Percentiles rank a stretch among this genome's conserved stretches.
These are phyloP conservation scores for Hydropotes inermis DNA, from an alignment of 2,113 vertebrate genomes.

Conservation along the genomic window DNA sequence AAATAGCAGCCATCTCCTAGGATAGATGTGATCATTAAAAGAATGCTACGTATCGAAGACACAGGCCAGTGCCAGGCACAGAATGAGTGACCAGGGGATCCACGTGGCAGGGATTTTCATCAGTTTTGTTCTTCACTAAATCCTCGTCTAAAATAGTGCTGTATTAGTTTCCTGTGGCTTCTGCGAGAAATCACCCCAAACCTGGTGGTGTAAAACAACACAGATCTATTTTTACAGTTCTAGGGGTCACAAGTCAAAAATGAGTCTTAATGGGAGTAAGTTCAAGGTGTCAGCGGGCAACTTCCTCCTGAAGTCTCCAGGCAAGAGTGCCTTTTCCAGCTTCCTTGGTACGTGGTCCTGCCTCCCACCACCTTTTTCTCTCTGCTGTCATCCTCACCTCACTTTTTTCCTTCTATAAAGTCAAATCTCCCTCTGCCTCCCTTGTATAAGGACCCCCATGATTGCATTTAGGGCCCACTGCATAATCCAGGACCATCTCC, in stretches of 20 bases:
- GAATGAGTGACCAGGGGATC: background rate
- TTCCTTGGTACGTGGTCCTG: fast-evolving
- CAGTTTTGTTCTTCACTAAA: background rate
- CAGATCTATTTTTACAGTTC: background rate
- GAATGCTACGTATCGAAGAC: background rate
- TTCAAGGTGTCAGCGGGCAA: background rate
- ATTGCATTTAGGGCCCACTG: background rate
- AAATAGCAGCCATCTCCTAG: background rate
- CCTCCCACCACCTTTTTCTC: fast-evolving
- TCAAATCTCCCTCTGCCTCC: background rate
- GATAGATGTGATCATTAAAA: background rate
- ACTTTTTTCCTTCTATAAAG: background rate
- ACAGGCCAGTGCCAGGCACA: background rate
- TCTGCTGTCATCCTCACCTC: background rate
- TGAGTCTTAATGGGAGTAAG: background rate
- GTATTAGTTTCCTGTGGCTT: background rate
- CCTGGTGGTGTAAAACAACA: background rate
- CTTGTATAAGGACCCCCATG: background rate
- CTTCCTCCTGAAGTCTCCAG: background rate
- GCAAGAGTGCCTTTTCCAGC: background rate
- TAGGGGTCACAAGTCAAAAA: background rate
- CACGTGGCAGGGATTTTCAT: background rate
- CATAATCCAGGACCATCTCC: background rate
- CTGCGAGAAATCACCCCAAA: background rate
- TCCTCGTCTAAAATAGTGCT: background rate